Percentiles rank a stretch among this genome's conserved stretches.
Conservation (phyloP, 2,797 vertebrate species). For the Cirrhinus molitorella region DNA sequence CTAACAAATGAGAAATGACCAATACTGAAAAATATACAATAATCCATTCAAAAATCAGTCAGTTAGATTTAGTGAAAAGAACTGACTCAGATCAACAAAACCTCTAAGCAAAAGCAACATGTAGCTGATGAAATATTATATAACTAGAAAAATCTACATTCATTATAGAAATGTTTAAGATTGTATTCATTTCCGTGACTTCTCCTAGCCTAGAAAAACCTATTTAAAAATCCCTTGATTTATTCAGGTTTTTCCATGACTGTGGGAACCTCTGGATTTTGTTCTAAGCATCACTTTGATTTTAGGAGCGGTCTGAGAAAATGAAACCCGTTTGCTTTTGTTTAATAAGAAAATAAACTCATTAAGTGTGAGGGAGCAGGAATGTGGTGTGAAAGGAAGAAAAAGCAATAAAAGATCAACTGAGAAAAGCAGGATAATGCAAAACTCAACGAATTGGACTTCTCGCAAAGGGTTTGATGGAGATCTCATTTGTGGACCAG, state of each 20-base stretch:
- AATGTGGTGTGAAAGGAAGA: conserved; percentile 12
- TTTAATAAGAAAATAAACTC: conserved; percentile 40
- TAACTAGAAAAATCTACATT: no score
- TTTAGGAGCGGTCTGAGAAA: conserved; percentile 1
- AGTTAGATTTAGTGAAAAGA: neutral
- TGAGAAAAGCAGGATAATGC: neutral
- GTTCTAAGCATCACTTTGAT: neutral
- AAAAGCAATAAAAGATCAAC: conserved; percentile 8
- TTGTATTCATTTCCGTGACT: neutral
- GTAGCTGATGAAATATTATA: neutral
- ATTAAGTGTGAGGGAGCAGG: conserved; percentile 13
- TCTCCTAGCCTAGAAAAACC: neutral
- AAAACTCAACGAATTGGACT: conserved; percentile 13
- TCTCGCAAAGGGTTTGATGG: conserved; percentile 20
- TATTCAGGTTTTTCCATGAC: neutral
- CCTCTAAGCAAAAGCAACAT: neutral
- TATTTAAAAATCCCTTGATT: neutral
- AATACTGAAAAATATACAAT: neutral
- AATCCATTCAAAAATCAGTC: neutral
- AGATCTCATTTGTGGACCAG: neutral
- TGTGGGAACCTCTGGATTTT: conserved; percentile 17
- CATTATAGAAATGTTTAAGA: neutral
- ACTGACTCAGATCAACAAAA: neutral
- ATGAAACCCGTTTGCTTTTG: conserved; percentile 16
- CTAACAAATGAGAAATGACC: neutral